phyloP scores from a whole-genome alignment of 2,113 vertebrate genomes.

The Phoxinus phoxinus region DNA sequence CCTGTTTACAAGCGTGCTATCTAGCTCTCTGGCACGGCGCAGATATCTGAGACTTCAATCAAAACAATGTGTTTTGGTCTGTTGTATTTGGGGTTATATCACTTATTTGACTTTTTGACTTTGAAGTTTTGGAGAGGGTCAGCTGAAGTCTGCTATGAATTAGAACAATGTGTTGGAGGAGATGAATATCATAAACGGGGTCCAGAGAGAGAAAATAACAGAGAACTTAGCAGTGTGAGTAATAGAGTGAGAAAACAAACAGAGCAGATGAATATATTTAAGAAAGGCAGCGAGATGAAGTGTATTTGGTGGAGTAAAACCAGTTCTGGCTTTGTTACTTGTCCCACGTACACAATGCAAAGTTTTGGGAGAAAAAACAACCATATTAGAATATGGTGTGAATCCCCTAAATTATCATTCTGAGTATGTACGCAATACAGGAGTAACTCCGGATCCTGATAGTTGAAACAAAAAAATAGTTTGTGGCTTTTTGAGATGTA shows the following conservation, averaged over 20 bases:
- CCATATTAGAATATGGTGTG: background rate
- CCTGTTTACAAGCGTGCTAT: background rate
- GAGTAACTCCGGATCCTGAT: background rate
- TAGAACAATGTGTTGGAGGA: slow-evolving; percentile 67
- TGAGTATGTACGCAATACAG: background rate
- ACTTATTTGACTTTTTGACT: slow-evolving; percentile 69
- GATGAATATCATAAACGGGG: slow-evolving; percentile 25
- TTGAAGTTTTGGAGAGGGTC: slow-evolving; percentile 69
- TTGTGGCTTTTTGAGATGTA: background rate
- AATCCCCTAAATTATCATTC: background rate
- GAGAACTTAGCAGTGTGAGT: slow-evolving; percentile 8
- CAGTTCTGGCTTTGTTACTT: background rate
- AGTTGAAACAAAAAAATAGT: background rate
- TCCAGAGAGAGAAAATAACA: slow-evolving; percentile 4
- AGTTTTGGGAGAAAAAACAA: background rate
- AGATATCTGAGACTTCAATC: background rate
- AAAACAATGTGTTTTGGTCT: slow-evolving; percentile 41
- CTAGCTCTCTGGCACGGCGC: background rate
- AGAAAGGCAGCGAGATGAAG: background rate
- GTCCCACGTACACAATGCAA: background rate
- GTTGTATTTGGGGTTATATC: slow-evolving; percentile 60
- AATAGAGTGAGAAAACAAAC: slow-evolving; percentile 10
- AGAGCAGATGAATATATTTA: slow-evolving; percentile 6
- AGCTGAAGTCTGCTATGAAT: slow-evolving; percentile 71
- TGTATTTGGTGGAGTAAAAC: background rate